Conservation (phyloP, 1,140 invertebrate species). For the Euura lappo region DNA sequence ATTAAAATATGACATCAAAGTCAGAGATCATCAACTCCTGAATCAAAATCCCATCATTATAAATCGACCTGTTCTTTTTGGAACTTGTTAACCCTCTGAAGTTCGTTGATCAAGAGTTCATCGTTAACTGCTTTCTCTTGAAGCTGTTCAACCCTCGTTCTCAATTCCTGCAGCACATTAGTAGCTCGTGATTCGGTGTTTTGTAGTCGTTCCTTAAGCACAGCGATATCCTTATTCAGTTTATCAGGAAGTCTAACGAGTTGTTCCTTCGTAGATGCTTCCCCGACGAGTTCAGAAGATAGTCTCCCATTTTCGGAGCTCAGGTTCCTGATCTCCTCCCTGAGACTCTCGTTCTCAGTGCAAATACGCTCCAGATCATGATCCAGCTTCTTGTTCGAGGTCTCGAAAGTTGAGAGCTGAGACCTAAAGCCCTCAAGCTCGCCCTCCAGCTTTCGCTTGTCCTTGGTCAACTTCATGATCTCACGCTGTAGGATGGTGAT, state of each 20-base stretch:
- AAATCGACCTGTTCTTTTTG: neutral
- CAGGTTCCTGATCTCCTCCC: constrained; percentile 21
- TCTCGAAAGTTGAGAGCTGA: constrained; percentile 24
- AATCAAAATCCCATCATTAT: neutral
- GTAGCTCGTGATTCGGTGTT: neutral
- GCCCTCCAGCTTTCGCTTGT: constrained; percentile 22
- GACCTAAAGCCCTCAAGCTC: constrained; percentile 20
- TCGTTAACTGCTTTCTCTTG: neutral
- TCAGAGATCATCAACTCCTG: neutral
- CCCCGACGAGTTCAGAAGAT: neutral
- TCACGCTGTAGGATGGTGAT: constrained; percentile 24
- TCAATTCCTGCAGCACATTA: neutral
- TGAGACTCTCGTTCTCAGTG: constrained; percentile 28
- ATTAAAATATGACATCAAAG: neutral
- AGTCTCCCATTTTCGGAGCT: constrained; percentile 14
- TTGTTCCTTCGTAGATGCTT: constrained; percentile 18
- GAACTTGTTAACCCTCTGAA: neutral
- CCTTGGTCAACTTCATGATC: constrained; percentile 26
- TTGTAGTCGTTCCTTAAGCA: constrained; percentile 17
- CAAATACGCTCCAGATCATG: constrained; percentile 15
- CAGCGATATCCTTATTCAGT: constrained; percentile 24
- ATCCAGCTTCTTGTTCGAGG: constrained; percentile 26
- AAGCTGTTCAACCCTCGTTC: neutral
- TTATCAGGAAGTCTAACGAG: constrained; percentile 24
- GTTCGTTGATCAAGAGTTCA: neutral